A percentile compares a stretch with the other conserved stretches of the same genome.
Evolutionary conservation across 2,797 vertebrate genomes (phyloP).

Genomic region (Hypotaenidia okinawae): DNA sequence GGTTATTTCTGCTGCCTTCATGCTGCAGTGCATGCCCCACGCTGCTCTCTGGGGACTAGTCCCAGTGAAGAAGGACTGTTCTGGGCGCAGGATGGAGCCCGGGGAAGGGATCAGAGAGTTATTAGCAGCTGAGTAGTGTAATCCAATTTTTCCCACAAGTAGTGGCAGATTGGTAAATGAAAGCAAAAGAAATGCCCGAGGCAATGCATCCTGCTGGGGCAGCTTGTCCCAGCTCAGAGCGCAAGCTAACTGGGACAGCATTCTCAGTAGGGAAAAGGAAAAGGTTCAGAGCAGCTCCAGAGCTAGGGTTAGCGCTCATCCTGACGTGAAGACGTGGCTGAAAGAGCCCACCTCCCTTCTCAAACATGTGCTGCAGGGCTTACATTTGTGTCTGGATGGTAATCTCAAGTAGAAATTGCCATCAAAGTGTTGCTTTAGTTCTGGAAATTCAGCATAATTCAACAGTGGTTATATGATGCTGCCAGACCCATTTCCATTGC

Average conservation of each 20-base stretch:
- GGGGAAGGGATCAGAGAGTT: not conserved
- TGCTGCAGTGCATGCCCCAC: not conserved
- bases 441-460: conserved; percentile 38
- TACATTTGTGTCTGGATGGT: not conserved
- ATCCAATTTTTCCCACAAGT: not conserved
- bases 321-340: not conserved
- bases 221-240: not conserved
- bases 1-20: not conserved
- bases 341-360: not conserved
- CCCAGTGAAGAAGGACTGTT: not conserved
- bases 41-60: not conserved
- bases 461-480: not conserved
- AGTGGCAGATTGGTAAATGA: not conserved
- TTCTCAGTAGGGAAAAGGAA: not conserved
- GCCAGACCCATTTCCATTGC: not conserved
- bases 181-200: not conserved
- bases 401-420: conserved; percentile 10
- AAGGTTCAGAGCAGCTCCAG: not conserved
- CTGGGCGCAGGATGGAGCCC: not conserved
- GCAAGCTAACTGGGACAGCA: rapidly evolving
- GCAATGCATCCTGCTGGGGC: not conserved
- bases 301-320: not conserved
- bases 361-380: not conserved
- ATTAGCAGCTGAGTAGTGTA: not conserved
- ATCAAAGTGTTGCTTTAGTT: conserved; percentile 20